Percentiles rank a stretch among this genome's conserved stretches.
phyloP scores from a whole-genome alignment of 2,113 vertebrate genomes.

The Stegostoma tigrinum region DNA sequence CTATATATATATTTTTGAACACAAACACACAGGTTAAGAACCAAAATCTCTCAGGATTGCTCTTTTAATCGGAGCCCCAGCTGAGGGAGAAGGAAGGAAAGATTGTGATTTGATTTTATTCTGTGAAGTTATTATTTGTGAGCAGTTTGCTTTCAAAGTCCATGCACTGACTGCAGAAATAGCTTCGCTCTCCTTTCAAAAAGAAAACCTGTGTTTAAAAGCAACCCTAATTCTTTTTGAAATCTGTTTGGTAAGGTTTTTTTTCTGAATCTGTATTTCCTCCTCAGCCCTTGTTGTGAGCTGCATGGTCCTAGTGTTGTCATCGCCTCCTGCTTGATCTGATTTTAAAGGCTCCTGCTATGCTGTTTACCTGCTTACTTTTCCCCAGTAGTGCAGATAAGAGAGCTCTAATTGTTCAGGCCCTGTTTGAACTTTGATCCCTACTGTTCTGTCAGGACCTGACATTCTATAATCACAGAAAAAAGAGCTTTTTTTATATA shows the following conservation, averaged over 20 bases:
- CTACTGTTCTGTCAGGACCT: constrained; percentile 21
- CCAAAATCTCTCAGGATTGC: background rate
- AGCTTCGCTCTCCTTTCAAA: background rate
- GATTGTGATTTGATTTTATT: background rate
- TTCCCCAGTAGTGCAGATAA: background rate
- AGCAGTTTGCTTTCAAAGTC: background rate
- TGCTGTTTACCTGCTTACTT: background rate
- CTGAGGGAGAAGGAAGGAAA: background rate
- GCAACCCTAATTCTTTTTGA: background rate
- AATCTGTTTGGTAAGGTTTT: background rate
- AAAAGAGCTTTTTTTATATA: background rate
- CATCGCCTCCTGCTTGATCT: background rate
- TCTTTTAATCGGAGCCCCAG: background rate
- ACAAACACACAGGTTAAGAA: too few relatives aligned
- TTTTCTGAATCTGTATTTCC: background rate
- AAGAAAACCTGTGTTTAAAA: background rate
- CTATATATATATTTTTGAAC: too few relatives aligned
- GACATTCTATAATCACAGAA: background rate
- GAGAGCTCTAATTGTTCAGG: constrained; percentile 22
- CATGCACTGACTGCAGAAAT: background rate
- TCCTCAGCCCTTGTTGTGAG: background rate
- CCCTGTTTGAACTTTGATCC: constrained; percentile 30
- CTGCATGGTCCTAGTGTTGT: background rate
- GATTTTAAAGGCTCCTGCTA: background rate
- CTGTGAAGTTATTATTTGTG: background rate